Evolutionary conservation across 2,888 invertebrate species (phyloP).

Genomic region (Tachina lurida): DNA sequence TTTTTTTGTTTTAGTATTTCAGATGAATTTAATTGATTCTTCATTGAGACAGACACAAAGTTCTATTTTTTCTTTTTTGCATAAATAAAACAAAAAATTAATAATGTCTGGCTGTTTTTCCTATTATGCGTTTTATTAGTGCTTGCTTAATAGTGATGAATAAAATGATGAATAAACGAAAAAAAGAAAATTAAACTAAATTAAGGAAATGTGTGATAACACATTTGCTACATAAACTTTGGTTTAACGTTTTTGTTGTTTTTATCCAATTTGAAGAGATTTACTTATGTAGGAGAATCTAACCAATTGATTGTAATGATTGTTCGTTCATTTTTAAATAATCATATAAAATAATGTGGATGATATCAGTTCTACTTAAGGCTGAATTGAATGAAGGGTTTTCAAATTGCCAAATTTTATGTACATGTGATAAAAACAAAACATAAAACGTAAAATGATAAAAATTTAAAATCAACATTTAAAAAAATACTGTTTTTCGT

Average conservation of each 20-base stretch:
- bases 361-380: not conserved
- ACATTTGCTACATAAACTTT: conserved; percentile 39
- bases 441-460: conserved; percentile 46
- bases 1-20: conserved; percentile 63
- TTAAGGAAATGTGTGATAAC: conserved; percentile 23
- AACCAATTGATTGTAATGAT: not conserved
- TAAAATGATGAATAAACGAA: conserved; percentile 22
- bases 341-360: conserved; percentile 2
- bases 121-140: conserved; percentile 19
- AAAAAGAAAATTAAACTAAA: conserved; percentile 9
- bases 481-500: conserved; percentile 24
- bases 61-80: conserved; percentile 17
- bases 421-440: conserved; percentile 26
- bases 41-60: conserved; percentile 68
- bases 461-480: conserved; percentile 35
- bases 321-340: not conserved
- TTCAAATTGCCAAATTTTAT: conserved; percentile 10
- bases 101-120: conserved; percentile 50
- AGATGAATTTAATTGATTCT: conserved; percentile 65
- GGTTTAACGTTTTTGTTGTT: conserved; percentile 18
- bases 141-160: conserved; percentile 33
- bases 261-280: conserved; percentile 15
- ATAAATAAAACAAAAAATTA: conserved; percentile 24
- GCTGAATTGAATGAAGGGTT: not conserved
- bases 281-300: conserved; percentile 10